Evolutionary conservation across 2,797 vertebrate species (phyloP).

Genomic region (Enteromius argenteus): DNA sequence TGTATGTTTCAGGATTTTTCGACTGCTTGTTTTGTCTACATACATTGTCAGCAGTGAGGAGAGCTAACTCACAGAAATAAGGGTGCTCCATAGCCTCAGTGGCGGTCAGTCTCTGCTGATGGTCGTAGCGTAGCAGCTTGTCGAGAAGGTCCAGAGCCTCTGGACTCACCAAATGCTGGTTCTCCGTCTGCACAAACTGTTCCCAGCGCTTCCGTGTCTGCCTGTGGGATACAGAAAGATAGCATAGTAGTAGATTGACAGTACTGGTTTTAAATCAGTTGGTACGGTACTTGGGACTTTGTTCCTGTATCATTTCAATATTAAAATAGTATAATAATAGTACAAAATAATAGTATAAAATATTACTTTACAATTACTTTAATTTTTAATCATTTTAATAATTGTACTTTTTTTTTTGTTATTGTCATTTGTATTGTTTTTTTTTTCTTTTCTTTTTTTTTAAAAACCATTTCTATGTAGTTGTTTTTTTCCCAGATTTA

Average conservation of each 20-base stretch:
- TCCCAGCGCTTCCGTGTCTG: constrained; percentile 96
- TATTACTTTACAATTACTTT: too few species aligned
- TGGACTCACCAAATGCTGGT: constrained; percentile 94
- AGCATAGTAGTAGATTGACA: neutral
- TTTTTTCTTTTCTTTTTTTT: too few species aligned
- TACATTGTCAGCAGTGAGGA: neutral
- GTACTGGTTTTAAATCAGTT: neutral
- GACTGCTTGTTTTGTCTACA: neutral
- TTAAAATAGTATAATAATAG: too few species aligned
- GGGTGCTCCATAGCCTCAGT: constrained; percentile 97
- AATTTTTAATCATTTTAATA: too few species aligned
- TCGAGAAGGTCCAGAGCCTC: constrained; percentile 96
- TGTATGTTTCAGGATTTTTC: neutral
- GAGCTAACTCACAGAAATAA: constrained; percentile 85
- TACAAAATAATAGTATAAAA: too few species aligned
- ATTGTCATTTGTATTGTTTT: neutral
- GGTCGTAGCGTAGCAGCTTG: constrained; percentile 97
- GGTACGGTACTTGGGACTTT: neutral
- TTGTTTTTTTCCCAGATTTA: neutral
- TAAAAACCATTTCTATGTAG: too few species aligned
- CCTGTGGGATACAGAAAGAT: constrained; percentile 67
- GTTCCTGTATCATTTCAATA: neutral
- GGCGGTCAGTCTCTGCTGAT: constrained; percentile 96
- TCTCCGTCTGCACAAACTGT: constrained; percentile 97
- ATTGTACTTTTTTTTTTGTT: neutral